A percentile compares a stretch with the other conserved stretches of the same genome.
Evolutionary conservation across 2,113 vertebrate species (phyloP).

Genomic region (Oncorhynchus nerka): DNA sequence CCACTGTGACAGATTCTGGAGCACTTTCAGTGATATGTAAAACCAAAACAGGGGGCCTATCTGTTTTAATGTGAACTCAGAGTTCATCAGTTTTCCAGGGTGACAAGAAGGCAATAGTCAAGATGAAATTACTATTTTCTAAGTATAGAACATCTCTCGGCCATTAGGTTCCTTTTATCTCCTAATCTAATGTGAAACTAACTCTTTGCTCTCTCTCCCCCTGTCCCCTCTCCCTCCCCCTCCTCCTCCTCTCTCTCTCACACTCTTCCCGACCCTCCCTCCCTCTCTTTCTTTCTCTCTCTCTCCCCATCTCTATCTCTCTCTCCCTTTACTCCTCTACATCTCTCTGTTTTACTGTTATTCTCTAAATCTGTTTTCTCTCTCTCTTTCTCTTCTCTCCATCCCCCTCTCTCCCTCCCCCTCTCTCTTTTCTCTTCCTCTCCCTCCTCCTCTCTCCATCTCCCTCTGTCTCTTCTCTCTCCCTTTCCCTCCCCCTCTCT

Average conservation of each 20-base stretch:
- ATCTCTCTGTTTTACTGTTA: not conserved
- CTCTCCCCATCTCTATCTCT: not conserved
- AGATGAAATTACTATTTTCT: too few relatives aligned
- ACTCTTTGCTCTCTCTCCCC: not conserved
- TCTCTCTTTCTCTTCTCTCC: not conserved
- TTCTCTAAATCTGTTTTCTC: not conserved
- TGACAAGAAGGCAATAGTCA: too few relatives aligned
- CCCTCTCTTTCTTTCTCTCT: not conserved
- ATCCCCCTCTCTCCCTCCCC: not conserved
- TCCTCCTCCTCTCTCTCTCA: not conserved
- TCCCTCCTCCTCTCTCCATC: too few relatives aligned
- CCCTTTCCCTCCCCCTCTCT: not conserved
- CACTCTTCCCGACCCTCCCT: not conserved
- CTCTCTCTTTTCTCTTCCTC: not conserved
- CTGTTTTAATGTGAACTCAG: too few relatives aligned
- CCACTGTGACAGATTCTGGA: too few relatives aligned
- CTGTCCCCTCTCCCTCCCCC: not conserved
- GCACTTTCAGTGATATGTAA: too few relatives aligned
- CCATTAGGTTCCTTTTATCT: not conserved
- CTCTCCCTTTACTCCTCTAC: not conserved
- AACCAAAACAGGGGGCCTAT: too few relatives aligned
- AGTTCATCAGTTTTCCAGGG: too few relatives aligned
- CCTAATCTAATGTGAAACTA: not conserved
- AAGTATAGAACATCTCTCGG: not conserved
- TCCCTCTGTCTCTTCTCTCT: not conserved